Evolutionary conservation across 1,140 invertebrate genomes (phyloP), one percentile per base, ranked within the genome.

Genomic region (Temnothorax curvispinosus): DNA sequence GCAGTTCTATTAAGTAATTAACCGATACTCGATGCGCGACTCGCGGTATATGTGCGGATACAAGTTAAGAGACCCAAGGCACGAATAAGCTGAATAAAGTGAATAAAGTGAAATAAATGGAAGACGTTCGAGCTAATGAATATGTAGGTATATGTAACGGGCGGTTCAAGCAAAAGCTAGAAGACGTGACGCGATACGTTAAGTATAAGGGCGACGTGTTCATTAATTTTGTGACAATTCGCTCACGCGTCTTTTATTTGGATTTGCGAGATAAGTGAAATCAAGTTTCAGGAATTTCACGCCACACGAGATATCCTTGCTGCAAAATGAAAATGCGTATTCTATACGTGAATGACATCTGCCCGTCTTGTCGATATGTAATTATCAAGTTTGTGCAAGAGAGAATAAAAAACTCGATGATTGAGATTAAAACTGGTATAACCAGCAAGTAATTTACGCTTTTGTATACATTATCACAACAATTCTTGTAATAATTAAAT

Each of bases 181-280:
- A 65, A 80, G 47, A 6, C 32, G 27, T 65, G 62, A 13, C 44
- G 60, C 44, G 58, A 50, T 50, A 64, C 27, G 18, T 78, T 50
- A 27, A 27, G 27, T 27, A 64, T 64, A 54, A 78, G 32, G 11
- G 18, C 27, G 27, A 38, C 44, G n/a, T 78, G 44, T 78, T 78
- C 60, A 78, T 78, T 78, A 78, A 35, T 65, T 60, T 65, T 27
- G 76, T 27, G 76, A 64, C 50, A 65, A 78, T 65, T 78, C 44
- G 15, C 21, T 64, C 41, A 9, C 27, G 18, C 44, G 41, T 44
- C 13, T 41, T 62, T 50, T 47, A 77, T 77, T 62, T n/a, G 9
- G 2, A 47, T n/a, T 76, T 8, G 21, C 9, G 18, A 27, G 27
- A 64, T 65, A 50, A 78, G 18, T 65, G 11, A 65, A 78, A 65